Conservation (phyloP, 2,888 invertebrate genomes). For the Mechanitis messenoides region DNA sequence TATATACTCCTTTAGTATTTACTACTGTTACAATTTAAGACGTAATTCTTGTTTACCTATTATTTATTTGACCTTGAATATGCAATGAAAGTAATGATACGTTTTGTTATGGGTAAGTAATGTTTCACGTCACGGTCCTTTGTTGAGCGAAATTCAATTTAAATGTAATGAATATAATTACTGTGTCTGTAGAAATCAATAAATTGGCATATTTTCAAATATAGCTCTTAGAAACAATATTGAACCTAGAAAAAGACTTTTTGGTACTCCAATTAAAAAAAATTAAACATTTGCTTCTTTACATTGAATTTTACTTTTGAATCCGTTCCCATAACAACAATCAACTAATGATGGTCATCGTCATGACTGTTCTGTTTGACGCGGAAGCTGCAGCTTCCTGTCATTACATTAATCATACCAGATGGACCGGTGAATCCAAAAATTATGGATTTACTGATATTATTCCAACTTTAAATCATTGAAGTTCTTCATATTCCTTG, state of each 20-base stretch:
- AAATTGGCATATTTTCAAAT: background rate
- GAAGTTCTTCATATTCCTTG: background rate
- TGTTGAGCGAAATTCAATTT: conserved; percentile 1
- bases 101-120: background rate
- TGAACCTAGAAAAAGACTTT: background rate
- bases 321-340: conserved; percentile 21
- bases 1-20: background rate
- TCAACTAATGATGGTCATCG: conserved; percentile 32
- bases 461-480: background rate
- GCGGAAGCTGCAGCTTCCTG: conserved; percentile 36
- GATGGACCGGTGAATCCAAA: conserved; percentile 11
- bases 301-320: conserved; percentile 12
- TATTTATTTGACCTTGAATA: conserved; percentile 5
- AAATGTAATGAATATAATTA: background rate
- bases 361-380: conserved; percentile 30
- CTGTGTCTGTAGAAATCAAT: background rate
- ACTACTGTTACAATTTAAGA: conserved; percentile 2
- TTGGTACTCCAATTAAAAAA: background rate
- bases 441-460: conserved; percentile 9
- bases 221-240: background rate
- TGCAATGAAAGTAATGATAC: conserved; percentile 4
- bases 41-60: background rate
- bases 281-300: conserved; percentile 2
- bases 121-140: background rate
- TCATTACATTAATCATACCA: conserved; percentile 32